phyloP scores from a whole-genome alignment of 2,797 vertebrate species.

The Ibycter americanus region DNA sequence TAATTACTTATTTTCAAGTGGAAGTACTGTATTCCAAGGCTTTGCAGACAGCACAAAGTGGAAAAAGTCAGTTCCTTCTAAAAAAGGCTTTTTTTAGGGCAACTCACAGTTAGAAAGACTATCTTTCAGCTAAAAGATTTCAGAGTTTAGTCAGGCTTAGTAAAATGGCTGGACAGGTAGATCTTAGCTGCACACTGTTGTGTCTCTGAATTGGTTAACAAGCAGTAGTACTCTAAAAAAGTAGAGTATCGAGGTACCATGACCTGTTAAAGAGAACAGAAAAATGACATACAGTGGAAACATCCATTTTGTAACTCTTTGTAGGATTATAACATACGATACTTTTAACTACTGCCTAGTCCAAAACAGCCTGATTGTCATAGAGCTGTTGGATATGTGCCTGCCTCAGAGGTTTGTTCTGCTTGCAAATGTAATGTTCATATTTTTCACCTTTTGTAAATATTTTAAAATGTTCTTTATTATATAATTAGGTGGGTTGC shows the following conservation, averaged over 20 bases:
- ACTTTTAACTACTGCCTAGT: background rate
- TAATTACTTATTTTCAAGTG: background rate
- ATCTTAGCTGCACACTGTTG: background rate
- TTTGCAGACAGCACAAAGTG: background rate
- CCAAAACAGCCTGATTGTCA: background rate
- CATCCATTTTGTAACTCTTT: background rate
- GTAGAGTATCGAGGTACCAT: background rate
- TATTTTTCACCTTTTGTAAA: background rate
- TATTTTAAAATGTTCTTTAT: background rate
- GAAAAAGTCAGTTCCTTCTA: background rate
- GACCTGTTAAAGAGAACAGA: background rate
- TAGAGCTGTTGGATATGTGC: background rate
- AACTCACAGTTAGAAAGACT: background rate
- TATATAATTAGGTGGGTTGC: background rate
- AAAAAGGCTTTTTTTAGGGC: background rate
- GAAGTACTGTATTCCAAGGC: background rate
- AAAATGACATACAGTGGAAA: background rate
- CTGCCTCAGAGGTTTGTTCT: background rate
- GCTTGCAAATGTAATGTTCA: background rate
- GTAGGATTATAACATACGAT: background rate
- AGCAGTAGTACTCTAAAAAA: background rate
- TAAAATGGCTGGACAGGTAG: background rate
- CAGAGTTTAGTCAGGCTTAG: background rate
- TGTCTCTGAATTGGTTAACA: background rate
- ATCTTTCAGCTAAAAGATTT: background rate